phyloP scores from a whole-genome alignment of 2,888 invertebrate species.

The Argyresthia albistria region DNA sequence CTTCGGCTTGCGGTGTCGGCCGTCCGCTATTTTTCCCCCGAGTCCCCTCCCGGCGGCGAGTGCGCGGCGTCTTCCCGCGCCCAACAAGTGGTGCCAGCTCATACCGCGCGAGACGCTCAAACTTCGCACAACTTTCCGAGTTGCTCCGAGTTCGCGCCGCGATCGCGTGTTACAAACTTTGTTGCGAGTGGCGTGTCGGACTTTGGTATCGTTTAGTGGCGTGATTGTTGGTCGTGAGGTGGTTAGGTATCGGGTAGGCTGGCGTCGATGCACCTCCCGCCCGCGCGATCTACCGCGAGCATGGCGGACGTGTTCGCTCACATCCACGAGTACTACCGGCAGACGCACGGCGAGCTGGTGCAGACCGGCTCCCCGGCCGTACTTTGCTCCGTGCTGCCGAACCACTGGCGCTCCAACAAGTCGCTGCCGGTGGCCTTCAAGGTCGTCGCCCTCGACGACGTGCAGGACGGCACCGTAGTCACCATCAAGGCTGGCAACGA shows the following conservation, averaged over 20 bases:
- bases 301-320: constrained; percentile 83
- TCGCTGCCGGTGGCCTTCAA: constrained; percentile 97
- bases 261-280: constrained; percentile 79
- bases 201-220: constrained; percentile 53
- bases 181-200: constrained; percentile 38
- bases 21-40: constrained; percentile 52
- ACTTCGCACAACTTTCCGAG: constrained; percentile 57
- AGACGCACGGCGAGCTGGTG: constrained; percentile 93
- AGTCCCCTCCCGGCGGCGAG: constrained; percentile 60
- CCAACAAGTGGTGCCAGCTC: constrained; percentile 63
- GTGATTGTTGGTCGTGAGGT: constrained; percentile 41
- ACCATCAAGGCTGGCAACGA: constrained; percentile 97
- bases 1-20: constrained; percentile 64
- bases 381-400: constrained; percentile 93
- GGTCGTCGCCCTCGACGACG: constrained; percentile 93
- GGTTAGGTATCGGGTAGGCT: constrained; percentile 38
- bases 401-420: constrained; percentile 98
- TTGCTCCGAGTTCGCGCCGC: constrained; percentile 30
- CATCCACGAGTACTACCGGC: constrained; percentile 85
- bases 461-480: constrained; percentile 94
- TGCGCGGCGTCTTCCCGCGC: constrained; percentile 57
- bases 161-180: constrained; percentile 34
- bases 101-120: constrained; percentile 50
- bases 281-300: constrained; percentile 69
- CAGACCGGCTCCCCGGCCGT: constrained; percentile 97